Conservation (phyloP, 2,797 vertebrate genomes). For the Falco biarmicus region DNA sequence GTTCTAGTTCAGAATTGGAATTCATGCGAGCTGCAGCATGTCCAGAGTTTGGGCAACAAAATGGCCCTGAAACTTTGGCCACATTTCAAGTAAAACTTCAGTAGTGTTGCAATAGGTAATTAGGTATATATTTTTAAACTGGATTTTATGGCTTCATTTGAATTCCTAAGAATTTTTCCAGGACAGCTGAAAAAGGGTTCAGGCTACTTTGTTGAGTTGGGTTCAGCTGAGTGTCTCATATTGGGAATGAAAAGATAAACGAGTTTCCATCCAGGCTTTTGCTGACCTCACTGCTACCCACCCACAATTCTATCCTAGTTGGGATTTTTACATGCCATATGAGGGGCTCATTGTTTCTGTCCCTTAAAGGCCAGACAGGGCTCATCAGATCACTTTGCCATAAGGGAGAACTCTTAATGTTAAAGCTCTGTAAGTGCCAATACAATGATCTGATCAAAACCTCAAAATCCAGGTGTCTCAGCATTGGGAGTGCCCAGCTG, state of each 20-base stretch:
- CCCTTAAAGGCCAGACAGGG: background rate
- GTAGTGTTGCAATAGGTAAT: background rate
- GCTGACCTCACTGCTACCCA: background rate
- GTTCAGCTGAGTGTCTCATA: background rate
- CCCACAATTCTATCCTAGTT: background rate
- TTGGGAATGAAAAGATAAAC: background rate
- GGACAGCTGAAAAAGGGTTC: background rate
- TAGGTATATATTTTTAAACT: background rate
- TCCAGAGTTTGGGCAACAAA: background rate
- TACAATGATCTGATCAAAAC: background rate
- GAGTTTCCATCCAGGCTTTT: background rate
- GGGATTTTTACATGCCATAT: background rate
- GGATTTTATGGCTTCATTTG: background rate
- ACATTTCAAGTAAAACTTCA: background rate
- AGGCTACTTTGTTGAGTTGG: background rate
- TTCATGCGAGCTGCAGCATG: fast-evolving
- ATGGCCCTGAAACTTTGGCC: background rate
- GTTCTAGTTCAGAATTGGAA: background rate
- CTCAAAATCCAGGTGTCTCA: background rate
- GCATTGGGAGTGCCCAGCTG: background rate
- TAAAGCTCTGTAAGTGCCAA: background rate
- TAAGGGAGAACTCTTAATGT: background rate
- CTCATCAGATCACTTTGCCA: background rate
- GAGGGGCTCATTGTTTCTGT: background rate
- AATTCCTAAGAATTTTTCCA: background rate